Percentiles rank a stretch among this genome's conserved stretches.
These are phyloP conservation scores for Himalopsyche tibetana DNA, from an alignment of 2,888 invertebrate genomes.

Conservation along the genomic window DNA sequence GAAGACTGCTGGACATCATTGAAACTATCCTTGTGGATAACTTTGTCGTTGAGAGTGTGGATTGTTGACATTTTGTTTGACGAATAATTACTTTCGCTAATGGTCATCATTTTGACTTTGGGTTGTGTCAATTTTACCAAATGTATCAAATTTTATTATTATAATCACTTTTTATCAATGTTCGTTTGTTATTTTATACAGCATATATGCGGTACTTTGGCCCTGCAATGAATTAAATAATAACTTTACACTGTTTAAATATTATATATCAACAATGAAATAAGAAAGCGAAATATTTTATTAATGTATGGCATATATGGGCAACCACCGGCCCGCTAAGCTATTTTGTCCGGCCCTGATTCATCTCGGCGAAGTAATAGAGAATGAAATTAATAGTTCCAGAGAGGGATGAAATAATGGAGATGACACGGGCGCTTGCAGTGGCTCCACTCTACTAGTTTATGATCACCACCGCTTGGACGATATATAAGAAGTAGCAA, in stretches of 20 bases:
- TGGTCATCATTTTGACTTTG: conserved; percentile 74
- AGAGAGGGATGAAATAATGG: too few relatives aligned
- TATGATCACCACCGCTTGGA: too few relatives aligned
- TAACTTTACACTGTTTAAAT: not conserved
- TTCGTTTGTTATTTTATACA: conserved; percentile 14
- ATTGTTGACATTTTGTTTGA: conserved; percentile 76
- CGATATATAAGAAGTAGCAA: too few relatives aligned
- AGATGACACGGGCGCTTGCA: too few relatives aligned
- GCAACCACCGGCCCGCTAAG: too few relatives aligned
- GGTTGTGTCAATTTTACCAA: not conserved
- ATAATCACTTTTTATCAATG: conserved; percentile 32
- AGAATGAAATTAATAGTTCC: too few relatives aligned
- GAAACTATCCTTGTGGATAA: conserved; percentile 74
- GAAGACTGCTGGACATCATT: conserved; percentile 75
- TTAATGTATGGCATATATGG: too few relatives aligned
- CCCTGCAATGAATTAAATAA: not conserved
- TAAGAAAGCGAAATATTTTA: too few relatives aligned
- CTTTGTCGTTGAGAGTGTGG: conserved; percentile 75
- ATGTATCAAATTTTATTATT: conserved; percentile 24
- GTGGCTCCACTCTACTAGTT: too few relatives aligned
- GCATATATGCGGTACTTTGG: not conserved
- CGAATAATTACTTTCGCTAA: conserved; percentile 76
- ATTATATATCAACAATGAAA: too few relatives aligned
- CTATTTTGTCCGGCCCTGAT: too few relatives aligned
- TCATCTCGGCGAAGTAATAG: too few relatives aligned